Base-by-base conservation (phyloP, 2,113 vertebrate genomes). In the Sturnira hondurensis region DNA sequence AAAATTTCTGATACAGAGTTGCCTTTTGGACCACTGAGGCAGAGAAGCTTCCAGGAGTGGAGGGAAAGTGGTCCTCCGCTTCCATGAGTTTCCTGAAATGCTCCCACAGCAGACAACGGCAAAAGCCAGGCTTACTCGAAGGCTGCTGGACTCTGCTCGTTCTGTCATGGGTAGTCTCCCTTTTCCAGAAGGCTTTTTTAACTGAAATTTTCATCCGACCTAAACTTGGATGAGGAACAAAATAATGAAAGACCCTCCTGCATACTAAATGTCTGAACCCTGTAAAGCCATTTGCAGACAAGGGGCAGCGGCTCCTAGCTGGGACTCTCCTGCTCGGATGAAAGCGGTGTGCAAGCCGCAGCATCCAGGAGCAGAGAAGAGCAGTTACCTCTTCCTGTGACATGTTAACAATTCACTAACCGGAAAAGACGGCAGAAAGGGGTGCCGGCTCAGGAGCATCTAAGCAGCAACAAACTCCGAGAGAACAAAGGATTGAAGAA, bases 361-460 rank as follows among this genome's bases (percentile, higher is more conserved):
- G 73, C 17, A 86, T 74, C 95, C 93, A n/a, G 87, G 15, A 93
- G 36, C 82, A 70, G 89, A 71, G 38, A 73, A 54, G 70, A 91
- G 81, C 83, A 89, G 91, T 67, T 85, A 86, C 38, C 3, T 47
- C 68, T 88, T 89, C 63, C 58, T 73, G 7, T 86, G 68, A 96
- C 97, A 89, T 80, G 26, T 94, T 93, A 97, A 96, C 36, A 93
- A 91, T 96, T 92, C 96, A 95, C 95, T 97, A 91, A 70, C 56
- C 0, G 43, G 77, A 70, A 97, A 96, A 70, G 95, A 52, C 83
- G 94, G 74, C 76, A 94, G n/a, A 94, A 81, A 77, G 58, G 87
- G 73, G 94, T 3, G 10, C 19, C 26, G 86, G 94, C 87, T 86
- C 0, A 14, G 91, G 96, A 70, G 73, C 38, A 4, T 1, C 50